Base-by-base conservation (phyloP, 2,888 invertebrate genomes). In the Aphodius granarius region DNA sequence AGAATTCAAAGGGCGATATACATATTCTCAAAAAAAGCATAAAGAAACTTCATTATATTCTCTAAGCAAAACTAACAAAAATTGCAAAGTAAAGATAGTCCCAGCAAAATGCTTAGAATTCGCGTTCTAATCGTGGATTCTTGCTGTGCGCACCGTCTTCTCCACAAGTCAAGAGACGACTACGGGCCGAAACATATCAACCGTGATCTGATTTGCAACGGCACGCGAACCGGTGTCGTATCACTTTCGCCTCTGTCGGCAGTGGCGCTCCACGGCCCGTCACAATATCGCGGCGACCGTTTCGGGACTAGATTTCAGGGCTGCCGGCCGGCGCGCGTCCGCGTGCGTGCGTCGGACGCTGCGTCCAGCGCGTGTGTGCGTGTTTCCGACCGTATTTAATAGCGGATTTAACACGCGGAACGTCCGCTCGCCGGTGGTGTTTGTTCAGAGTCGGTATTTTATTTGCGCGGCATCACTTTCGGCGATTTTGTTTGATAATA, bases 191-290 rank as follows among this genome's bases (percentile, higher is more conserved):
- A 72, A 21, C 18, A 63, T 63, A 43, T 43, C 72, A 72, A 72
- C 20, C 63, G 19, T 16, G 79, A 80, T 81, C 81, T 82, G 83
- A 83, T 83, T 83, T 83, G 82, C 79, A 80, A 78, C 79, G 81
- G 82, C 82, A 83, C 82, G 83, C 82, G 82, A 82, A 79, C 79
- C 78, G 81, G 78, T 81, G 81, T 81, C 81, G 80, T 81, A 82
- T 82, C 81, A 82, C 81, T 82, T 83, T 83, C 82, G 79, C 79
- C 78, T 77, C 77, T 78, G 79, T 79, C 80, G 80, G 75, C 81
- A 79, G 81, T 78, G 81, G 81, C 81, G 81, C 81, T 80, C 80
- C 80, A 78, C 79, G 13, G 43, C 21, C 78, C 78, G 78, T 79
- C 79, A 79, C 81, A 74, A 77, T 80, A 80, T 79, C 78, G 72